Conservation (phyloP, 2,888 invertebrate genomes). For the Drosophila longiperda region DNA sequence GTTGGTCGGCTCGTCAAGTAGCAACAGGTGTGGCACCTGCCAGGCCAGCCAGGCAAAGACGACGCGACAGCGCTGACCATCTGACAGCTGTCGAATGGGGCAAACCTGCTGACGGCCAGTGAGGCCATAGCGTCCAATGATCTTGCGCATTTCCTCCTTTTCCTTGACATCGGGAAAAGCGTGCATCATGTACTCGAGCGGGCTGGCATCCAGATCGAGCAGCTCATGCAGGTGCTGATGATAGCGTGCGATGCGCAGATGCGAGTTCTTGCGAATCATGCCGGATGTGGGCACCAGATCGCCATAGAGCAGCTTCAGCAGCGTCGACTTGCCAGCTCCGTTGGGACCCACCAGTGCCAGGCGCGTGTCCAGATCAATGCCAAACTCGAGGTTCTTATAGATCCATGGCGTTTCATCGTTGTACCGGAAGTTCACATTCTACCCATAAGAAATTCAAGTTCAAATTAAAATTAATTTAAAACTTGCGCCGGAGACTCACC, state of each 20-base stretch:
- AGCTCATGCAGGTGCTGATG: conserved; percentile 99
- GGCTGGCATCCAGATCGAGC: conserved; percentile 96
- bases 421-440: conserved; percentile 98
- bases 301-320: conserved; percentile 97
- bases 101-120: conserved; percentile 97
- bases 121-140: conserved; percentile 98
- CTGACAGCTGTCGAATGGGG: conserved; percentile 89
- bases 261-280: conserved; percentile 99
- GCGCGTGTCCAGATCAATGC: conserved; percentile 98
- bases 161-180: conserved; percentile 98
- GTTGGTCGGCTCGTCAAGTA: conserved; percentile 94
- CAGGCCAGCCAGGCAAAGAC: conserved; percentile 99
- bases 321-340: conserved; percentile 99
- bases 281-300: conserved; percentile 98
- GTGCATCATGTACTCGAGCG: conserved; percentile 99
- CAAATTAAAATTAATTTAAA: background rate
- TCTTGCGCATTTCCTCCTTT: conserved; percentile 99
- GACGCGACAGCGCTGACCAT: conserved; percentile 99
- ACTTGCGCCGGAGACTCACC: conserved; percentile 82
- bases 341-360: conserved; percentile 98
- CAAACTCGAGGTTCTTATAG: conserved; percentile 99
- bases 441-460: background rate
- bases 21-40: conserved; percentile 97
- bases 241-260: conserved; percentile 98
- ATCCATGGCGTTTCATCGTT: conserved; percentile 94